Evolutionary conservation across 35 echinoderm and acorn worm genomes (phyloP), one percentile per base, ranked within the genome.

Genomic region (Apostichopus japonicus): DNA sequence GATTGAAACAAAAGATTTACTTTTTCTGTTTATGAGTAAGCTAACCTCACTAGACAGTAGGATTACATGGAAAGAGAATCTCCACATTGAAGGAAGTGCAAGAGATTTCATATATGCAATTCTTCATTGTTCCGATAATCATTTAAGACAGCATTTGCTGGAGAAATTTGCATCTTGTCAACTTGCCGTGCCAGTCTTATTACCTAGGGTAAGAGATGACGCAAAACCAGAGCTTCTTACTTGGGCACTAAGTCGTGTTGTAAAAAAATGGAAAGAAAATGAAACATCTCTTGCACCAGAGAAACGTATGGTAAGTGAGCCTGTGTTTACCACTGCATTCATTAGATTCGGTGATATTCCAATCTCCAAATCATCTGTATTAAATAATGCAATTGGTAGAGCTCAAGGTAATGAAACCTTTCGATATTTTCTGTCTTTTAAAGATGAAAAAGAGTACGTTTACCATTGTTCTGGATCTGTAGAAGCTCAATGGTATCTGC

Each of bases 251-350:
- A 7, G 62, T 8, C 57, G 62, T 54, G 44, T 88, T 6, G 65
- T 73, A 2, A 88, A 88, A 71, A 88, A 88, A 71, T 65, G 86
- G 86, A 88, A 73, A 63, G 59, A 72, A 23, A 59, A 13, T 59
- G 27, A 88, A 52, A 54, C 23, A 88, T 17, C 56, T 6, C 7
- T 88, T 23, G 21, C 62, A 5, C 57, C 57, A 59, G 57, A 59
- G 4, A 59, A 7, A 59, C 11, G 7, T 59, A 59, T 59, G 57
- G 57, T 59, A 59, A 73, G n/a, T 72, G 86, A 88, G 6, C 86
- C 57, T 6, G 5, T 71, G 0, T 88, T 88, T 25, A 88, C 59
- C 0, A 55, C 61, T 52, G 86, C 59, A 11, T 88, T 88, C 55
- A 9, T 88, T 1, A 88, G 86, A 54, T 6, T 88, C 6, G 86